Evolutionary conservation across 2,113 vertebrate genomes (phyloP).

Genomic region (Myiozetetes cayanensis): DNA sequence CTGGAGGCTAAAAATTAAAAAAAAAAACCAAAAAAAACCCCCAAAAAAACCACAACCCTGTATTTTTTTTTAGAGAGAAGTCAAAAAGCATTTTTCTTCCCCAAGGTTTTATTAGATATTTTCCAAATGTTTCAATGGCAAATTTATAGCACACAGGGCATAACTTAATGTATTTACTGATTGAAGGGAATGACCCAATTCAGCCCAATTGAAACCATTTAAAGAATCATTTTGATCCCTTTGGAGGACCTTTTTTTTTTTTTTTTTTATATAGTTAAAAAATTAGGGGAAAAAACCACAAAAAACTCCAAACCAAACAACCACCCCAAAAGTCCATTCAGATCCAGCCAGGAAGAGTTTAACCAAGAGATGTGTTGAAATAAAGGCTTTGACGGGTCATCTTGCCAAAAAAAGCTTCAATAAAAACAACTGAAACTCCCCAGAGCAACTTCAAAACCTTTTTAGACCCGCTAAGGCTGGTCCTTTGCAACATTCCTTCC

Average conservation of each 20-base stretch:
- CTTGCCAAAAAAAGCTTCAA: background rate
- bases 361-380: background rate
- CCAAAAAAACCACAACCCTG: accelerated
- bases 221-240: background rate
- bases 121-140: background rate
- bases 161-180: background rate
- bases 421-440: background rate
- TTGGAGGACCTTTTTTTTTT: background rate
- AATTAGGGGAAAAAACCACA: background rate
- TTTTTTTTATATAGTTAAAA: background rate
- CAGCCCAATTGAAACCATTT: background rate
- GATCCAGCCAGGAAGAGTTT: background rate
- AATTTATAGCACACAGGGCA: background rate
- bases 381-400: background rate
- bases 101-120: background rate
- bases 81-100: background rate
- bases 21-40: too few species aligned
- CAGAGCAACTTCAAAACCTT: background rate
- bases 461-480: accelerated
- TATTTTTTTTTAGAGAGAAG: background rate
- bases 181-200: background rate
- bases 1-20: too few species aligned
- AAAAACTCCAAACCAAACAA: background rate
- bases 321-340: background rate
- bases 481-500: background rate